A percentile compares a stretch with the other conserved stretches of the same genome.
Conservation (phyloP, 2,888 invertebrate species). For the Orthosia cruda region DNA sequence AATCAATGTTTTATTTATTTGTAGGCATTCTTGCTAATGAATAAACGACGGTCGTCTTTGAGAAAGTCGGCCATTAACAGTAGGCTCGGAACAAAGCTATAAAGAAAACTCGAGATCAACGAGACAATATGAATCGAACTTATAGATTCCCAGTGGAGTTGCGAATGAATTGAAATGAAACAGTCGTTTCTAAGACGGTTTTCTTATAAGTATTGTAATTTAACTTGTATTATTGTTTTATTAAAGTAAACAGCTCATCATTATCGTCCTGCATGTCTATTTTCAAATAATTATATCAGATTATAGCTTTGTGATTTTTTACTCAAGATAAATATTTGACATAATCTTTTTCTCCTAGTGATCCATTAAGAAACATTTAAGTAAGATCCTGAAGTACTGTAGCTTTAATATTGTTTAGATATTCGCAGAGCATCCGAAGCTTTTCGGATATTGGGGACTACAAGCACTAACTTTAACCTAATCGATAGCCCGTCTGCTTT, state of each 20-base stretch:
- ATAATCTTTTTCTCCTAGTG: no score
- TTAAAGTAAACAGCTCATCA: no score
- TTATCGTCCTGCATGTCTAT: no score
- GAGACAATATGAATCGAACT: constrained; percentile 36
- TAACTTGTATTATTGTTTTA: not conserved
- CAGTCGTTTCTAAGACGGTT: not conserved
- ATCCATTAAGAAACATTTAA: no score
- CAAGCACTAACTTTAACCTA: constrained; percentile 21
- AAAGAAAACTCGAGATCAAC: constrained; percentile 15
- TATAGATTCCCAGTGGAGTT: constrained; percentile 26
- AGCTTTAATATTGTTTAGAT: not conserved
- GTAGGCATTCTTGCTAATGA: not conserved
- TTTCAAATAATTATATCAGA: no score
- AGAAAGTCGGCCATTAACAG: constrained; percentile 7
- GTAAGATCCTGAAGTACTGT: not conserved
- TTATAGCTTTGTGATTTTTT: no score
- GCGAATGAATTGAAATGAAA: constrained; percentile 6
- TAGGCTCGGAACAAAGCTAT: constrained; percentile 9
- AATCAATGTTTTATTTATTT: not conserved
- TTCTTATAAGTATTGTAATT: not conserved
- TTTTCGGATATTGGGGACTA: not conserved
- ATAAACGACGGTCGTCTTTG: constrained; percentile 19
- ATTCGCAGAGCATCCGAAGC: not conserved
- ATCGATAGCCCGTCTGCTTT: constrained; percentile 22
- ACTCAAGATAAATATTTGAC: no score